A percentile compares a stretch with the other conserved stretches of the same genome.
phyloP scores from a whole-genome alignment of 2,888 invertebrate species.

The Sycophila texana region DNA sequence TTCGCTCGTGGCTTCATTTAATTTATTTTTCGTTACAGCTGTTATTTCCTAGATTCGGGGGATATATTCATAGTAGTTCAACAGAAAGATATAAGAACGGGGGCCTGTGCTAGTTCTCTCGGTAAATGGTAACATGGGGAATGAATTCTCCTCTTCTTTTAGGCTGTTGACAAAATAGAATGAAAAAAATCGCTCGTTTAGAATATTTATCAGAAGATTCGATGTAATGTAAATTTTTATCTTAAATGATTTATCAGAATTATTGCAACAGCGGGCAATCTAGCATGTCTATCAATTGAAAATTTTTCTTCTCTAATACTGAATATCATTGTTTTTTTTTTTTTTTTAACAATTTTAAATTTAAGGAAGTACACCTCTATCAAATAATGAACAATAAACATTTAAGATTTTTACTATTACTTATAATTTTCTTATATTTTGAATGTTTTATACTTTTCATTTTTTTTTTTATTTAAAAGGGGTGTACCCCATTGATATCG shows the following conservation, averaged over 20 bases:
- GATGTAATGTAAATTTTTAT: constrained; percentile 35
- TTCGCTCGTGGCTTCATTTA: constrained; percentile 39
- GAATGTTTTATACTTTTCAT: too few relatives aligned
- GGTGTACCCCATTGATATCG: too few relatives aligned
- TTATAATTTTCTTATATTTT: too few relatives aligned
- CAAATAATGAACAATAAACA: too few relatives aligned
- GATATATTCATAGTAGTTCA: constrained; percentile 51
- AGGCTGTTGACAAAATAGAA: constrained; percentile 79
- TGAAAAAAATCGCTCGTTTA: constrained; percentile 69
- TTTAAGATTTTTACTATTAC: too few relatives aligned
- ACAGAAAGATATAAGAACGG: constrained; percentile 55
- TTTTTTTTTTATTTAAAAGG: too few relatives aligned
- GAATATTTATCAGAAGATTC: constrained; percentile 57
- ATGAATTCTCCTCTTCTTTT: constrained; percentile 78
- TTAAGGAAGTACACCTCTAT: background rate
- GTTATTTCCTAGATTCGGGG: constrained; percentile 24
- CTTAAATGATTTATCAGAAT: background rate
- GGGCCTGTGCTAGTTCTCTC: constrained; percentile 66
- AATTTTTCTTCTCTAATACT: background rate
- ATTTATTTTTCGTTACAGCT: constrained; percentile 23
- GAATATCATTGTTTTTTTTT: background rate
- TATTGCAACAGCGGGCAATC: background rate
- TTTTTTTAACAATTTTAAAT: too few relatives aligned
- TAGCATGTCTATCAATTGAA: background rate
- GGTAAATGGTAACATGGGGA: constrained; percentile 73